Base-by-base conservation (phyloP, 2,797 vertebrate species). In the Petrocephalus schoutedeni region DNA sequence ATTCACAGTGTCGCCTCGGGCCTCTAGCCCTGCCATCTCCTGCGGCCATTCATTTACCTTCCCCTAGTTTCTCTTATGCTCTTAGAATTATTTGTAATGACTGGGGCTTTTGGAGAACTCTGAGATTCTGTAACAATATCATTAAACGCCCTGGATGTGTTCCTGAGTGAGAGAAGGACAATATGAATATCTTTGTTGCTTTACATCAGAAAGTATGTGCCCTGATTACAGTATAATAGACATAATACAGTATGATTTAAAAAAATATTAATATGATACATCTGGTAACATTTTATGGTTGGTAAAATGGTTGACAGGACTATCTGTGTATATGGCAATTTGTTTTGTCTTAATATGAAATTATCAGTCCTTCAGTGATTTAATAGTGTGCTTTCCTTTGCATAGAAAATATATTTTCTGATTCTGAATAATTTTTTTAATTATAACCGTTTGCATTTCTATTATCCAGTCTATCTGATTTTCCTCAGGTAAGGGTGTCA, bases 111-210 rank as follows among this genome's bases (percentile, higher is more conserved):
- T 49, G 45, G 74, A 41, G 41, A 49, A 45, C 71, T 45, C 6
- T 1, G 36, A n/a, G 16, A 80, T 80, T 49, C 74, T 28, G 71
- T 19, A 77, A 77, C 71, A 77, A 45, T 77, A 45, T 77, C 71
- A 77, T n/a, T 23, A 45, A 45, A 77, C 71, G 28, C 28, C 28
- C 28, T 28, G 28, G 28, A 28, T 28, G 28, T 28, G 28, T 80
- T 80, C 74, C 19, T 80, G 74, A 80, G 41, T 45, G 74, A 80
- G 41, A 41, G 36, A 80, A 80, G 74, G 74, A 80, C 41, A 80
- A 49, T 49, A 49, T 21, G 41, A 49, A 80, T 41, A 14, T 80
- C 41, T 49, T 80, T 80, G 74, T 21, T 80, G 19, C 41, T 49
- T 80, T 80, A 80, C n/a, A 49, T 80, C 19, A 80, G 41, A 80